Percentiles rank a stretch among this genome's conserved stretches.
Evolutionary conservation across 2,888 invertebrate genomes (phyloP).

Genomic region (Frankliniella fusca): DNA sequence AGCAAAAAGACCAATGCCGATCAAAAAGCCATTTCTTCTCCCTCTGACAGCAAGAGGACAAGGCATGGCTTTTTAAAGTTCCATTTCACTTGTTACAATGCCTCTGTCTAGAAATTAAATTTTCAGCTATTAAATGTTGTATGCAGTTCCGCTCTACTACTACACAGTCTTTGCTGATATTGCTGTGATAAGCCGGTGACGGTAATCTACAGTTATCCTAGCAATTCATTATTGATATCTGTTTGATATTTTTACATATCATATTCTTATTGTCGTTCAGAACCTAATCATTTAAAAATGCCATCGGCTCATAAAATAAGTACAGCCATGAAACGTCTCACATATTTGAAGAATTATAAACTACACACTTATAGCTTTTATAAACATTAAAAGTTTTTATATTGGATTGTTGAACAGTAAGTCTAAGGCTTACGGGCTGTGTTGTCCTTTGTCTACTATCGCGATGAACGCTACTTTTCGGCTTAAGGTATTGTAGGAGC

Average conservation of each 20-base stretch:
- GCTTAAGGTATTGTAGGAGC: too few species aligned
- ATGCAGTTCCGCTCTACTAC: background rate
- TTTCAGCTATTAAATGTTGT: too few species aligned
- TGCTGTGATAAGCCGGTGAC: background rate
- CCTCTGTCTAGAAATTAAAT: too few species aligned
- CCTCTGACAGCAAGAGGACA: too few species aligned
- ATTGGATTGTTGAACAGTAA: background rate
- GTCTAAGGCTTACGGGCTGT: background rate
- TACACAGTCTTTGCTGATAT: conserved; percentile 15
- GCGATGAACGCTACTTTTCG: background rate
- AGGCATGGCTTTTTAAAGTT: too few species aligned
- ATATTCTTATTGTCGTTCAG: background rate
- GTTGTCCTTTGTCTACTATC: background rate
- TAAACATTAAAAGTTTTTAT: background rate
- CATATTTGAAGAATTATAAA: background rate
- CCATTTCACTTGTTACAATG: too few species aligned
- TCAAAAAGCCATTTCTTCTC: too few species aligned
- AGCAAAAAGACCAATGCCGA: too few species aligned
- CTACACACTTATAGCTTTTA: conserved; percentile 12
- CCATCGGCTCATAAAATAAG: background rate
- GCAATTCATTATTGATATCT: too few species aligned
- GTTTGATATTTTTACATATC: background rate
- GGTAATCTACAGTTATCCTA: too few species aligned
- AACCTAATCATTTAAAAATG: background rate
- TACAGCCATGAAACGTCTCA: background rate